These are phyloP conservation scores for Lepidurus couesii DNA, from an alignment of 1,140 invertebrate species.

Conservation along the genomic window DNA sequence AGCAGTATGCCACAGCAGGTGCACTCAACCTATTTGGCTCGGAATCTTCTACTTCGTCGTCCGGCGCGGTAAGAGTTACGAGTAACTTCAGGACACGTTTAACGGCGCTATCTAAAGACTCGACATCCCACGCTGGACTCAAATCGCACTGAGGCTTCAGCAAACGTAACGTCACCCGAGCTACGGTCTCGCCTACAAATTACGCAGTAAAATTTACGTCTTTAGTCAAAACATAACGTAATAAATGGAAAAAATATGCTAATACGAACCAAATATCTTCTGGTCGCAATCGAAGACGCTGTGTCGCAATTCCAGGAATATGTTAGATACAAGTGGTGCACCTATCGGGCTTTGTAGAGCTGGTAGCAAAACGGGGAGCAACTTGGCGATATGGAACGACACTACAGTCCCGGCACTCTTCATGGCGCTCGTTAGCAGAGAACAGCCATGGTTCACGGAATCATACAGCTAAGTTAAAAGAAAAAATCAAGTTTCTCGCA, in stretches of 20 bases:
- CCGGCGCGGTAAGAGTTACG: conserved; percentile 48
- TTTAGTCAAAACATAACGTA: not conserved
- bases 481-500: conserved; percentile 28
- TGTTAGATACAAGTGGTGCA: conserved; percentile 55
- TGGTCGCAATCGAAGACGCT: conserved; percentile 46
- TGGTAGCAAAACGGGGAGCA: conserved; percentile 57
- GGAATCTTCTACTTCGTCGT: not conserved
- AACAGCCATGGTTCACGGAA: conserved; percentile 56
- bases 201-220: not conserved
- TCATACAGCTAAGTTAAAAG: conserved; percentile 52
- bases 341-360: conserved; percentile 63
- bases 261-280: conserved; percentile 38
- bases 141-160: conserved; percentile 73
- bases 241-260: not conserved
- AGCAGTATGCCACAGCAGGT: conserved; percentile 74
- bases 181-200: conserved; percentile 52
- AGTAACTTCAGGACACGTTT: conserved; percentile 56
- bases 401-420: conserved; percentile 56
- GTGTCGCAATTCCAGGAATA: conserved; percentile 55
- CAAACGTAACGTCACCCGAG: conserved; percentile 61
- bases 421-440: conserved; percentile 57
- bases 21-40: conserved; percentile 49
- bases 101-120: conserved; percentile 56
- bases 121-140: conserved; percentile 67
- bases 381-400: conserved; percentile 56